phyloP scores from a whole-genome alignment of 2,797 vertebrate species.

The Acipenser ruthenus region DNA sequence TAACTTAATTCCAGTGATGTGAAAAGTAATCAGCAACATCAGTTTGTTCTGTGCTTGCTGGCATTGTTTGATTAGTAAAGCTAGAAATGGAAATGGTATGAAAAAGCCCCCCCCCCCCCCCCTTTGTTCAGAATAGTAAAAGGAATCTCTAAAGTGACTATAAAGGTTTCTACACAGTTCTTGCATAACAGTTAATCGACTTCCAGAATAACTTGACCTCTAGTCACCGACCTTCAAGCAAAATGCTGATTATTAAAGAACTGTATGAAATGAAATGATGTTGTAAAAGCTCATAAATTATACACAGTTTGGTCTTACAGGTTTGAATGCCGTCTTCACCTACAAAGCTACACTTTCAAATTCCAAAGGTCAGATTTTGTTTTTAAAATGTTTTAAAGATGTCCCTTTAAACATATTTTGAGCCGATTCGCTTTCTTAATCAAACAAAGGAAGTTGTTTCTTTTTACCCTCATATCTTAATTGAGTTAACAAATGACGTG shows the following conservation, averaged over 20 bases:
- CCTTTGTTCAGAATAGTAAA: conserved; percentile 23
- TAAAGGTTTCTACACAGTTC: conserved; percentile 29
- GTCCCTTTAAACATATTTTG: too few species aligned
- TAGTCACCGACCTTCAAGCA: conserved; percentile 14
- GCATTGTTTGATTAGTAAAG: conserved; percentile 56
- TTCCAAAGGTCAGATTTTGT: conserved; percentile 42
- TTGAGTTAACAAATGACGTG: too few species aligned
- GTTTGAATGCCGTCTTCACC: conserved; percentile 31
- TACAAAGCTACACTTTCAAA: conserved; percentile 33
- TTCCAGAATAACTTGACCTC: conserved; percentile 23
- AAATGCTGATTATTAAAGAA: conserved; percentile 24
- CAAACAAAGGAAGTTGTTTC: too few species aligned
- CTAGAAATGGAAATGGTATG: conserved; percentile 25
- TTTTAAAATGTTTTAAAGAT: neutral
- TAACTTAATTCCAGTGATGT: conserved; percentile 50
- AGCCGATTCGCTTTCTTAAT: too few species aligned
- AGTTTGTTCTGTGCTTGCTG: conserved; percentile 52
- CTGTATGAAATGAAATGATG: conserved; percentile 24
- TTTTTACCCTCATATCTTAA: too few species aligned
- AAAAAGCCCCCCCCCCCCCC: conserved; percentile 14
- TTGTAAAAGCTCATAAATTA: conserved; percentile 27
- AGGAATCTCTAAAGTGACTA: conserved; percentile 25
- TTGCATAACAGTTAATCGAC: conserved; percentile 14
- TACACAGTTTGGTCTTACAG: conserved; percentile 15
- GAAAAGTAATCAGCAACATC: conserved; percentile 56